Conservation (phyloP, 2,113 vertebrate genomes). For the Nothocercus nigrocapillus region DNA sequence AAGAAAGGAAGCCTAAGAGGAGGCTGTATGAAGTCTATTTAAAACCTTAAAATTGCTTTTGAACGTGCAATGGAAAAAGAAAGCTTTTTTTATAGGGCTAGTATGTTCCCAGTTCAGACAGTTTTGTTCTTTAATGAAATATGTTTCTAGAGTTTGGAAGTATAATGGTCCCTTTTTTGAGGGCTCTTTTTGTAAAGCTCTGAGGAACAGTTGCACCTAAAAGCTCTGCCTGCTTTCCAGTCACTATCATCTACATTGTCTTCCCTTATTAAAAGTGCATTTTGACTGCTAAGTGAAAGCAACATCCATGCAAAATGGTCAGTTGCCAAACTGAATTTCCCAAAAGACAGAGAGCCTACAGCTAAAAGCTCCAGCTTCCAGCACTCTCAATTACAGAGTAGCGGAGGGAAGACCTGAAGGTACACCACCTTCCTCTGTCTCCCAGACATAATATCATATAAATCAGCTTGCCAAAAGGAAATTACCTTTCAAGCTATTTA, state of each 20-base stretch:
- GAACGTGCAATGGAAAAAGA: background rate
- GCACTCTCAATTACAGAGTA: background rate
- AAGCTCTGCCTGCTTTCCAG: background rate
- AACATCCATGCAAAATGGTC: background rate
- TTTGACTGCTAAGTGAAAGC: conserved; percentile 11
- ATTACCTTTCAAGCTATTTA: background rate
- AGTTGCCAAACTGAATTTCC: background rate
- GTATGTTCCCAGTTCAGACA: background rate
- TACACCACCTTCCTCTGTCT: background rate
- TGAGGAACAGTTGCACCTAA: background rate
- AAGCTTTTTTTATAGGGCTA: background rate
- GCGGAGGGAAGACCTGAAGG: background rate
- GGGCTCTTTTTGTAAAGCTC: background rate
- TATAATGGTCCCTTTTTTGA: background rate
- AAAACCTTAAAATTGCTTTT: background rate
- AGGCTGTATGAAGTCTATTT: background rate
- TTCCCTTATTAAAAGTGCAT: background rate
- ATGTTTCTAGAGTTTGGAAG: background rate
- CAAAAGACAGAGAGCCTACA: background rate
- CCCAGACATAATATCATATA: rapidly evolving
- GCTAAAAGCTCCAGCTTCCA: background rate
- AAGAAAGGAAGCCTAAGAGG: background rate
- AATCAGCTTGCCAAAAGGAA: background rate
- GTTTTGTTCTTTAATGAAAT: background rate
- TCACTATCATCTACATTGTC: background rate